Base-by-base conservation (phyloP, 2,797 vertebrate genomes). In the Vultur gryphus region DNA sequence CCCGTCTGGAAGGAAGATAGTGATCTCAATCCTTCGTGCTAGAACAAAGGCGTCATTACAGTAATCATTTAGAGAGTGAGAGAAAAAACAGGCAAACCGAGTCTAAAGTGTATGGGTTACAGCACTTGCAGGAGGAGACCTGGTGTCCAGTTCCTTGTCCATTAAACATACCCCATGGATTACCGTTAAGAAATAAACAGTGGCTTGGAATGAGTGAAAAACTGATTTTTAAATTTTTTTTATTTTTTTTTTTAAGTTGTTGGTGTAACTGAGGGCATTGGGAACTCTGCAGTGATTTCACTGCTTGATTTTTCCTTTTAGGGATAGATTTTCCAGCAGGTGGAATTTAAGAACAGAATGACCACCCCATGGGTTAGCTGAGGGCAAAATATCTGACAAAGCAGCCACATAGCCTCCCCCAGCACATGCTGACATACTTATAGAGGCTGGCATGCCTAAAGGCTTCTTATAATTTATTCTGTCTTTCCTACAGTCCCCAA, bases 301-400 rank as follows among this genome's bases (percentile, higher is more conserved):
- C 66, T 23, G 33, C 54, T 92, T 58, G 33, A 43, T 51, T 85
- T 85, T 72, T 80, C n/a, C 48, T 92, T 80, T 89, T 77, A 89
- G 48, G 82, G 39, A n/a, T 39, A 90, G 33, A 48, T 96, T 79
- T 92, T 93, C 33, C 46, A 90, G 78, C 33, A 89, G 77, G 31
- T 59, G 25, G 62, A 93, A 93, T 62, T 96, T 94, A 59, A 64
- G 84, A 93, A 80, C 84, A 96, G 93, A 94, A 90, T 84, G 90
- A 79, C 52, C 78, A 87, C 39, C n/a, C 41, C 43, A 81, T 76
- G 70, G 89, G 48, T 93, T 43, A 80, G 16, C 73, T 77, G 75
- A 89, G 44, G 49, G 79, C 54, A 94, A 96, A 95, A 83, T 87
- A 64, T 81, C 72, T 91, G 67, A 77, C 84, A 90, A 61, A 20